These are phyloP conservation scores for Podotricha telesiphe DNA, from an alignment of 2,888 invertebrate genomes.

Conservation along the genomic window DNA sequence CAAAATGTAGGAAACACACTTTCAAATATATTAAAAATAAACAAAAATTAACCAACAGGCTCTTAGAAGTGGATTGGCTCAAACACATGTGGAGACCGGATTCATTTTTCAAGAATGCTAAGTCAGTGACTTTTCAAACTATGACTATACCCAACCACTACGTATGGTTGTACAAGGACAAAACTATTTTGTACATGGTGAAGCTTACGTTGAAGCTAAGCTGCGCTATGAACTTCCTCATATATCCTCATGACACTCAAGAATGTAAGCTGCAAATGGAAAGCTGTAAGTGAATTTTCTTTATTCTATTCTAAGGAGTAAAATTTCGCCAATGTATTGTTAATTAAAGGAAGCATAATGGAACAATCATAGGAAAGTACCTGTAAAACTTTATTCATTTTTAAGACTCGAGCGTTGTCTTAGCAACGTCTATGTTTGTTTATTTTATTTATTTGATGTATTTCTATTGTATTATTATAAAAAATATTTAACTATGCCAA, in stretches of 20 bases:
- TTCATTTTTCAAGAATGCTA: conserved; percentile 97
- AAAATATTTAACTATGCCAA: too few species aligned
- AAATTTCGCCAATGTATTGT: too few species aligned
- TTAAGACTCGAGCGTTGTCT: too few species aligned
- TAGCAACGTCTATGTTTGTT: too few species aligned
- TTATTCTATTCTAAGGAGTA: not conserved
- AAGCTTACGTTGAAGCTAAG: conserved; percentile 95
- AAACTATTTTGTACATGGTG: conserved; percentile 85
- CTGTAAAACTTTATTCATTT: too few species aligned
- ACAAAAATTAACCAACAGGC: conserved; percentile 63
- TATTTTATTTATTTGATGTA: too few species aligned
- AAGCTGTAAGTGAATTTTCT: conserved; percentile 89
- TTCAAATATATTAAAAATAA: not conserved
- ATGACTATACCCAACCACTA: conserved; percentile 98
- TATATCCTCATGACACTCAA: conserved; percentile 97
- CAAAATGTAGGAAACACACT: too few species aligned
- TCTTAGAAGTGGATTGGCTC: conserved; percentile 94
- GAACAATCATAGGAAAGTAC: too few species aligned
- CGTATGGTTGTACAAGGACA: conserved; percentile 91
- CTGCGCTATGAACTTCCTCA: conserved; percentile 97
- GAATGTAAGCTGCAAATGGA: conserved; percentile 97
- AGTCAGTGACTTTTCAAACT: conserved; percentile 96
- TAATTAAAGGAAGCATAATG: too few species aligned
- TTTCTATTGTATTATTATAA: too few species aligned
- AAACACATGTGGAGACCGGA: conserved; percentile 97